Conservation (phyloP, 2,797 vertebrate genomes). For the Steatocranus sp. region DNA sequence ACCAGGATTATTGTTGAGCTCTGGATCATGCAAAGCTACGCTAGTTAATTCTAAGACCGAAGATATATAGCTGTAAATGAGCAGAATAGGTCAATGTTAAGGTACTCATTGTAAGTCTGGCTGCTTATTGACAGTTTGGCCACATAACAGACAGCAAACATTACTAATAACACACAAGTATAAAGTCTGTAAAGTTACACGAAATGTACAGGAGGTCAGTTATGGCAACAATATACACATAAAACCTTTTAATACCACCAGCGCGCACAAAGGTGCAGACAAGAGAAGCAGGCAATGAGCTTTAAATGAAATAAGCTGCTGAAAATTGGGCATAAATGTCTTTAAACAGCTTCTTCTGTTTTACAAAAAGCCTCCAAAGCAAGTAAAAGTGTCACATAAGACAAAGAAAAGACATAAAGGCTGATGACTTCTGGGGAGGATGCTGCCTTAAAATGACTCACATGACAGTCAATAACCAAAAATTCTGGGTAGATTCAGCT, state of each 20-base stretch:
- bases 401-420: background rate
- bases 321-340: background rate
- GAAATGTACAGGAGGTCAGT: background rate
- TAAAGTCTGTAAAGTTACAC: background rate
- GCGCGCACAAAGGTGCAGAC: background rate
- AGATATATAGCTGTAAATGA: background rate
- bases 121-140: background rate
- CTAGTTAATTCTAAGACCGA: background rate
- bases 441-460: background rate
- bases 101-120: background rate
- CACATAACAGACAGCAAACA: conserved; percentile 5
- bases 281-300: background rate
- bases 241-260: background rate
- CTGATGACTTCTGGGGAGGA: background rate
- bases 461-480: background rate
- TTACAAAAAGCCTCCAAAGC: background rate
- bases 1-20: background rate
- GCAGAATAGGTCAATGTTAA: background rate
- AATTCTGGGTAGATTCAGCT: background rate
- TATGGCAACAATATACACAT: background rate
- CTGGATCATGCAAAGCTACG: background rate
- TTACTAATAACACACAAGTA: conserved; percentile 7
- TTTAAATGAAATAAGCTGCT: background rate
- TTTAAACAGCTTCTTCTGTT: background rate
- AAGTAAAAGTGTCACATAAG: background rate